Evolutionary conservation across 1,140 invertebrate genomes (phyloP).

Genomic region (Eumaeus atala): DNA sequence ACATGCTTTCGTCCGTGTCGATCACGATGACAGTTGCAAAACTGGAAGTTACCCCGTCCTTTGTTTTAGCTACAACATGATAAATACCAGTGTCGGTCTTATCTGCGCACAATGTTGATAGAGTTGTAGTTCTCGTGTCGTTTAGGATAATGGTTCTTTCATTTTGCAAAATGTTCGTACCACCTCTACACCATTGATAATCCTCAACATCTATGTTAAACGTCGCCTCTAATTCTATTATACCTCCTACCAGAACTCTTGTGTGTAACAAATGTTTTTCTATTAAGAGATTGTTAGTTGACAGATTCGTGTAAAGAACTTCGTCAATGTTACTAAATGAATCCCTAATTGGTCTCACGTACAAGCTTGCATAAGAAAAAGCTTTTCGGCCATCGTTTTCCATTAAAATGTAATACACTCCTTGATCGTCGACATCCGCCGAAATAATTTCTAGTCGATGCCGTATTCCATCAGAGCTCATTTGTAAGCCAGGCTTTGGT

Average conservation of each 20-base stretch:
- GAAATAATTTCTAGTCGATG: slow-evolving; percentile 26
- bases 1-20: slow-evolving; percentile 17
- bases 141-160: slow-evolving; percentile 27
- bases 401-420: slow-evolving; percentile 26
- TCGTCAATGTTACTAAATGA: slow-evolving; percentile 16
- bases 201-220: slow-evolving; percentile 23
- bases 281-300: slow-evolving; percentile 10
- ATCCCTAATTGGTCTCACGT: slow-evolving; percentile 19
- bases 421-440: slow-evolving; percentile 20
- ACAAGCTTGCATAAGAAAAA: slow-evolving; percentile 27
- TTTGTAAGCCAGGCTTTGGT: slow-evolving; percentile 19
- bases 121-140: slow-evolving; percentile 22
- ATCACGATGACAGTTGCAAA: slow-evolving; percentile 28
- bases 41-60: slow-evolving; percentile 28
- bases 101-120: slow-evolving; percentile 26
- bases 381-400: slow-evolving; percentile 17
- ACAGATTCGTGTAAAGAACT: slow-evolving; percentile 20
- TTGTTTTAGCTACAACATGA: slow-evolving; percentile 28
- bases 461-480: slow-evolving; percentile 19
- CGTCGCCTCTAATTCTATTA: slow-evolving; percentile 27
- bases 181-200: slow-evolving; percentile 30
- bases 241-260: slow-evolving; percentile 23
- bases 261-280: slow-evolving; percentile 20
- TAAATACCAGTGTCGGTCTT: slow-evolving; percentile 32
- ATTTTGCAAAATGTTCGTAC: slow-evolving; percentile 21